These are phyloP conservation scores for Sycophaga agraensis DNA, from an alignment of 1,140 invertebrate species.

Conservation along the genomic window DNA sequence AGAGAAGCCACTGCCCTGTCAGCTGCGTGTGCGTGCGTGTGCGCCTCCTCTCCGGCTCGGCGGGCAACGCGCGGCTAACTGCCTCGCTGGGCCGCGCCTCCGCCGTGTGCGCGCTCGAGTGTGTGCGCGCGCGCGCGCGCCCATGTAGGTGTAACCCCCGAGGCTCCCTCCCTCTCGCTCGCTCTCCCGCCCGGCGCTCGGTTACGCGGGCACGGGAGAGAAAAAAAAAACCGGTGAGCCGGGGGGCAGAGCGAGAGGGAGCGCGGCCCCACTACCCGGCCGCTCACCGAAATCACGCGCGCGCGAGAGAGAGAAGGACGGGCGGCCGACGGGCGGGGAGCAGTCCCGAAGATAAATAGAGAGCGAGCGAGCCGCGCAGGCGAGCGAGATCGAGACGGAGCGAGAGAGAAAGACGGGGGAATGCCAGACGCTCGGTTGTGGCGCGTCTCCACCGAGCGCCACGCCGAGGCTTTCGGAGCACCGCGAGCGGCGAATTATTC, in stretches of 20 bases:
- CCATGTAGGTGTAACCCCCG: no score
- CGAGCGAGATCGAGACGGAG: neutral
- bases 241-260: neutral
- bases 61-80: no score
- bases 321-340: no score
- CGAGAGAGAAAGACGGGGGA: neutral
- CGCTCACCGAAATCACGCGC: neutral
- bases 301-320: neutral
- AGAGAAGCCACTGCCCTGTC: slow-evolving; percentile 1
- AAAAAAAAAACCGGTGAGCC: no score
- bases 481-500: no score
- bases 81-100: no score
- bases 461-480: neutral
- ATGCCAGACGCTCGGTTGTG: neutral
- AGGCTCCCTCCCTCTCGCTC: neutral
- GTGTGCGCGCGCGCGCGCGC: neutral
- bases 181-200: neutral
- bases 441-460: neutral
- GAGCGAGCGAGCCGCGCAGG: neutral
- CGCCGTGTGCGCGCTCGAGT: no score
- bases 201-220: no score
- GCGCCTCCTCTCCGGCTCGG: no score
- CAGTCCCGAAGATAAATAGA: slow-evolving; percentile 11
- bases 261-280: neutral
- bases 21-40: no score